A percentile compares a stretch with the other conserved stretches of the same genome.
Evolutionary conservation across 2,888 invertebrate species (phyloP).

Genomic region (Trissonchulus latispiculum): DNA sequence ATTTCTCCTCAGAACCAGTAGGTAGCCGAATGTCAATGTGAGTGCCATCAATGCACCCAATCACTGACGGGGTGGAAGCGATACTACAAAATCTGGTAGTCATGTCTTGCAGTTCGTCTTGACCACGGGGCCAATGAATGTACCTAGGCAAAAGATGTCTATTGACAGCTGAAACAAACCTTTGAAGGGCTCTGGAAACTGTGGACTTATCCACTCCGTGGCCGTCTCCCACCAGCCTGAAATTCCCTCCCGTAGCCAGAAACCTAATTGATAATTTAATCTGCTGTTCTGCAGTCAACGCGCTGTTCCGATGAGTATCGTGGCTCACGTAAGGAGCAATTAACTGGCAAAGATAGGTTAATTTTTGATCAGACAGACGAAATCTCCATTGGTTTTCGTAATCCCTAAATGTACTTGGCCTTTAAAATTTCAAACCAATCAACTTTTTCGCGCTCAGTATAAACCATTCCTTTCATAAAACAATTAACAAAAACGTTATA

Average conservation of each 20-base stretch:
- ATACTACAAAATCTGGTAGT: background rate
- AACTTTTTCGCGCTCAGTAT: too few species aligned
- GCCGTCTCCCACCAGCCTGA: background rate
- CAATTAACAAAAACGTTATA: too few species aligned
- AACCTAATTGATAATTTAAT: background rate
- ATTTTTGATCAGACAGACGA: conserved; percentile 6
- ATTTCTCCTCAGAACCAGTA: too few species aligned
- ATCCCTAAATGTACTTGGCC: too few species aligned
- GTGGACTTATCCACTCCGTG: conserved; percentile 14
- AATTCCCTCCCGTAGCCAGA: background rate
- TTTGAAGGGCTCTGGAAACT: background rate
- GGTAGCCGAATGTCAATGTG: too few species aligned
- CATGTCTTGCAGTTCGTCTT: background rate
- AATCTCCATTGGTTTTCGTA: conserved; percentile 3
- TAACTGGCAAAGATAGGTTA: background rate
- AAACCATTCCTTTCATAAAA: too few species aligned
- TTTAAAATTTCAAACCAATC: too few species aligned
- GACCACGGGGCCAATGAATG: conserved; percentile 5
- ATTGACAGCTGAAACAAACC: background rate
- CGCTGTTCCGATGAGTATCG: background rate
- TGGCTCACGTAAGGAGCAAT: background rate
- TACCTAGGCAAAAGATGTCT: background rate
- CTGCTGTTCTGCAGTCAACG: background rate
- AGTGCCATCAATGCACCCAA: conserved; percentile 11
- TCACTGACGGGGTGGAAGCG: background rate